phyloP scores from a whole-genome alignment of 1,140 invertebrate species.

The Phymastichus coffea region DNA sequence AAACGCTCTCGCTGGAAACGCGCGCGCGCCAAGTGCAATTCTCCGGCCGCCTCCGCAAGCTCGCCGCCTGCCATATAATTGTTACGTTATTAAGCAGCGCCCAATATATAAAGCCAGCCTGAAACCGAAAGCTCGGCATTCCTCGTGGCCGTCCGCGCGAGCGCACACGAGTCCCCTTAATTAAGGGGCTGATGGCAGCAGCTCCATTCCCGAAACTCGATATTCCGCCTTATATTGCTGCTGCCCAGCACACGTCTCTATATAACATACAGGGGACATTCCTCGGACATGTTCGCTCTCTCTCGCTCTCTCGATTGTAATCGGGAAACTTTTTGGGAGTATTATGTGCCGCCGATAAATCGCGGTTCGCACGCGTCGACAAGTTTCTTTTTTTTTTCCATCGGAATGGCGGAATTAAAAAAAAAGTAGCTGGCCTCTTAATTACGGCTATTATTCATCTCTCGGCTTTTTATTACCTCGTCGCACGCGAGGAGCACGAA shows the following conservation, averaged over 20 bases:
- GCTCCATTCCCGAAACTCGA: not conserved
- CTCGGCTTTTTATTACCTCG: conserved; percentile 3
- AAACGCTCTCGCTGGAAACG: conserved; percentile 46
- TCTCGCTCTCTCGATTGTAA: too few relatives aligned
- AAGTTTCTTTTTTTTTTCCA: too few relatives aligned
- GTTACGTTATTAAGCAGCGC: conserved; percentile 56
- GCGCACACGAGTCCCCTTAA: conserved; percentile 41
- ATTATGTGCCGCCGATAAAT: too few relatives aligned
- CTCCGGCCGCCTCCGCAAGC: conserved; percentile 4
- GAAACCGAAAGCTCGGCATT: too few relatives aligned
- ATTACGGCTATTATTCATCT: conserved; percentile 18
- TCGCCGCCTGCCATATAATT: conserved; percentile 54
- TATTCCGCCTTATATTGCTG: too few relatives aligned
- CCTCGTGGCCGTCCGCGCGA: conserved; percentile 25
- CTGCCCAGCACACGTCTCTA: too few relatives aligned
- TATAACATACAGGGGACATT: too few relatives aligned
- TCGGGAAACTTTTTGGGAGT: too few relatives aligned
- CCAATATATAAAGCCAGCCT: conserved; percentile 39
- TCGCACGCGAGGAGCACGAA: too few relatives aligned
- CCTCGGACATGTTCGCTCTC: too few relatives aligned
- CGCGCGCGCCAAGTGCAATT: conserved; percentile 10
- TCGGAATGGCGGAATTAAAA: too few relatives aligned
- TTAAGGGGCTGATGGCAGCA: conserved; percentile 31
- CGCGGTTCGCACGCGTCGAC: too few relatives aligned
- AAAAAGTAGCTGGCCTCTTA: conserved; percentile 8